Conservation (phyloP, 2,888 invertebrate genomes). For the Altica lythri region DNA sequence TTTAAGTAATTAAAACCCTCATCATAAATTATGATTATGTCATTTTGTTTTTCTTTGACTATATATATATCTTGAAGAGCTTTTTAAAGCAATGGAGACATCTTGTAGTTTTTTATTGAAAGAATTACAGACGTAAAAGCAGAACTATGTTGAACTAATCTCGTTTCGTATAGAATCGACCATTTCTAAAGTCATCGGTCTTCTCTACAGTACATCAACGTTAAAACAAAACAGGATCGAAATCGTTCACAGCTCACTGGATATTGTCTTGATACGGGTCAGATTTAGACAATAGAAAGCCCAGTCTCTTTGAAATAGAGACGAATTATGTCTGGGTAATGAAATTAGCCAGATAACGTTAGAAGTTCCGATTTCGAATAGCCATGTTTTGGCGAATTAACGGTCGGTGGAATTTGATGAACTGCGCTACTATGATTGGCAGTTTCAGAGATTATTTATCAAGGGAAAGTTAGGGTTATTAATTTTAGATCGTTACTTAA, state of each 20-base stretch:
- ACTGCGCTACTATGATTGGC: constrained; percentile 2
- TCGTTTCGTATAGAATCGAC: neutral
- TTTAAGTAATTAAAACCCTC: too few species aligned
- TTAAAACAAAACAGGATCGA: constrained; percentile 41
- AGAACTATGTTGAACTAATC: too few species aligned
- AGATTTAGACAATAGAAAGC: constrained; percentile 41
- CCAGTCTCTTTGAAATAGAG: constrained; percentile 33
- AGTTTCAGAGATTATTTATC: too few species aligned
- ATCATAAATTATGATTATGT: too few species aligned
- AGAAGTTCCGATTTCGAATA: constrained; percentile 14
- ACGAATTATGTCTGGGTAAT: constrained; percentile 35
- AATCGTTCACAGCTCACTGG: constrained; percentile 43
- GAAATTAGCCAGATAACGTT: constrained; percentile 35
- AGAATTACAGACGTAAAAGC: too few species aligned
- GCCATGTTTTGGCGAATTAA: constrained; percentile 15
- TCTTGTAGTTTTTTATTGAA: too few species aligned
- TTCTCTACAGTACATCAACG: constrained; percentile 7
- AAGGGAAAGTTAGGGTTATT: too few species aligned
- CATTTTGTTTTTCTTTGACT: too few species aligned
- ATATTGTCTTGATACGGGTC: constrained; percentile 45
- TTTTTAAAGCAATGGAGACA: too few species aligned
- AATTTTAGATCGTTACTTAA: too few species aligned
- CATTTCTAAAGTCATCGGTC: constrained; percentile 6
- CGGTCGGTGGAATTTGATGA: constrained; percentile 12
- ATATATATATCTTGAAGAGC: too few species aligned